phyloP scores from a whole-genome alignment of 2,797 vertebrate species.

The Atherinosoma microstoma region DNA sequence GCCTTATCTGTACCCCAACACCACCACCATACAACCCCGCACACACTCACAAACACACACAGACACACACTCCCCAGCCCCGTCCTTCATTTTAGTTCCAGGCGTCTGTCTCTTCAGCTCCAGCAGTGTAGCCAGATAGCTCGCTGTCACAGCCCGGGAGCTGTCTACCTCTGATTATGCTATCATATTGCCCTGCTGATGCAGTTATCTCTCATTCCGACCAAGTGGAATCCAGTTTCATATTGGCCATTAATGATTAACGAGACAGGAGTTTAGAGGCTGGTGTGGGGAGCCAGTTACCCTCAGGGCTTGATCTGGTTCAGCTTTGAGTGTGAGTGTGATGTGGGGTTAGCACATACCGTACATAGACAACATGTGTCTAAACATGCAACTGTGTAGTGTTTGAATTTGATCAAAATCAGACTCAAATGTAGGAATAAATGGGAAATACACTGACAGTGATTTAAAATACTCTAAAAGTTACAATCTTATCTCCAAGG shows the following conservation, averaged over 20 bases:
- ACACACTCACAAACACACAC: constrained; percentile 34
- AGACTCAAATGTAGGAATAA: neutral
- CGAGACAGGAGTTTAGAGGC: constrained; percentile 68
- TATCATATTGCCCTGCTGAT: constrained; percentile 74
- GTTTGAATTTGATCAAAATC: neutral
- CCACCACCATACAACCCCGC: constrained; percentile 19
- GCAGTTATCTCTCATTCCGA: constrained; percentile 72
- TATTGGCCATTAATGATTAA: constrained; percentile 82
- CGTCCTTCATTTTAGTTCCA: constrained; percentile 61
- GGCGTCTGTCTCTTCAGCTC: constrained; percentile 55
- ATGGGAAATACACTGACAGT: neutral
- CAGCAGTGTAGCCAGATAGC: constrained; percentile 41
- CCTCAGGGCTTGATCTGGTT: constrained; percentile 54
- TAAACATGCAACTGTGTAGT: neutral
- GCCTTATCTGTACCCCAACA: constrained; percentile 62
- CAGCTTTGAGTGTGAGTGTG: constrained; percentile 22
- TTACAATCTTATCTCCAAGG: neutral
- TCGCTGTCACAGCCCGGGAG: constrained; percentile 57
- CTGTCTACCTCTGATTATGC: constrained; percentile 74
- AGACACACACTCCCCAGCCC: constrained; percentile 10
- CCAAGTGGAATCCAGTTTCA: constrained; percentile 78
- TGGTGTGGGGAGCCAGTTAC: constrained; percentile 52
- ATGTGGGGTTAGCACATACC: constrained; percentile 16
- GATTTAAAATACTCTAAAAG: neutral
- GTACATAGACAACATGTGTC: neutral